Base-by-base conservation (phyloP, 2,113 vertebrate species). In the Chaetodon auriga region DNA sequence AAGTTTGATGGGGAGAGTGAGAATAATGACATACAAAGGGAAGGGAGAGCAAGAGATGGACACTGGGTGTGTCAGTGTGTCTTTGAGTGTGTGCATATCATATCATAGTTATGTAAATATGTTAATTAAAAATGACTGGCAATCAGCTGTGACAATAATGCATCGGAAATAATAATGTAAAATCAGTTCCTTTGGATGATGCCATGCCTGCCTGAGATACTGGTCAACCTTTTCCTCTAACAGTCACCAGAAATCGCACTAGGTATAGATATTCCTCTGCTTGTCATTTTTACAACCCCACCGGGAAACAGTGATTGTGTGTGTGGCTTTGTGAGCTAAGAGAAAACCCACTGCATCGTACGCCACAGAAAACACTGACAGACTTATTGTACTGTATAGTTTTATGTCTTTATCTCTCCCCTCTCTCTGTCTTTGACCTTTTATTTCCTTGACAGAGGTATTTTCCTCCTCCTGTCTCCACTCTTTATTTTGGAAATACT, bases 381-480 rank as follows among this genome's bases (percentile, higher is more conserved):
- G 79, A 1, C 60, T 35, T 41, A 25, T 16, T 38, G 16, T 43
- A 49, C 35, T 53, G 15, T 45, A 23, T 68, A 70, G 38, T 71
- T 64, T 61, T 51, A 80, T 0, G 5, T 73, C 63, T 60, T 36
- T 64, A 46, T 83, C 57, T 77, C 51, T 58, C 13, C 5, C 36
- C n/a, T 55, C 62, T 64, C 36, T 75, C 48, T 62, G 74, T 38
- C 35, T 72, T 62, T 79, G 81, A 82, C 81, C 75, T 82, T 87
- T 68, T 78, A 54, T 66, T 79, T 81, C 61, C 25, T 60, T 61
- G 60, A 75, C 65, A 75, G 73, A 51, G 65, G 64, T 84, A 63
- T 75, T 84, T 78, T 79, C 49, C 51, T 79, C 49, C 21, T 35
- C 36, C 60, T 69, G 78, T 68, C 81, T 66, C 57, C 36, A 23